Conservation (phyloP, 2,888 invertebrate species). For the Polyommatus icarus region DNA sequence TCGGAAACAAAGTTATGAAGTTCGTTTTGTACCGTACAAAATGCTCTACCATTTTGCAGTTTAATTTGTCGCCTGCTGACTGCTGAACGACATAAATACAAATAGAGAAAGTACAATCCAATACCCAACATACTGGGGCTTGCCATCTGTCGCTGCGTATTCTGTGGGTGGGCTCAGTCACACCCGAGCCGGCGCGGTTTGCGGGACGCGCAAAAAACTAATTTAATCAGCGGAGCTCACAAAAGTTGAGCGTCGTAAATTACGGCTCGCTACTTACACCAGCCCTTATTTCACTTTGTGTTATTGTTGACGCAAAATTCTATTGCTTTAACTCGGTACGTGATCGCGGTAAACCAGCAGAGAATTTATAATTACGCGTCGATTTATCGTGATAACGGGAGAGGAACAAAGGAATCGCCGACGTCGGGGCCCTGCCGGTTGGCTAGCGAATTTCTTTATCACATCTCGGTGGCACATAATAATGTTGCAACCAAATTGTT, state of each 20-base stretch:
- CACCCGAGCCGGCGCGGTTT: neutral
- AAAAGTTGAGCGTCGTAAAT: constrained; percentile 13
- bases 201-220: constrained; percentile 24
- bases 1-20: too few relatives aligned
- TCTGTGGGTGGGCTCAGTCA: neutral
- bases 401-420: neutral
- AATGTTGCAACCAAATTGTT: neutral
- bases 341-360: neutral
- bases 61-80: too few relatives aligned
- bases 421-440: too few relatives aligned
- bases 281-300: neutral
- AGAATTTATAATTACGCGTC: neutral
- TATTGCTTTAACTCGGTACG: neutral
- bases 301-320: neutral
- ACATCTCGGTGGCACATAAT: neutral
- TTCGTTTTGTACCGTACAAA: too few relatives aligned
- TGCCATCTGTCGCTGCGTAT: neutral
- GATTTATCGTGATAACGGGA: neutral
- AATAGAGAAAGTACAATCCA: too few relatives aligned
- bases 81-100: too few relatives aligned
- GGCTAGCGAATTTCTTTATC: neutral
- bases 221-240: constrained; percentile 19
- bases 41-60: too few relatives aligned
- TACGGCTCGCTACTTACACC: neutral
- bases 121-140: neutral